Evolutionary conservation across 2,797 vertebrate genomes (phyloP), one percentile per base, ranked within the genome.

Genomic region (Chloroceryle amazona): DNA sequence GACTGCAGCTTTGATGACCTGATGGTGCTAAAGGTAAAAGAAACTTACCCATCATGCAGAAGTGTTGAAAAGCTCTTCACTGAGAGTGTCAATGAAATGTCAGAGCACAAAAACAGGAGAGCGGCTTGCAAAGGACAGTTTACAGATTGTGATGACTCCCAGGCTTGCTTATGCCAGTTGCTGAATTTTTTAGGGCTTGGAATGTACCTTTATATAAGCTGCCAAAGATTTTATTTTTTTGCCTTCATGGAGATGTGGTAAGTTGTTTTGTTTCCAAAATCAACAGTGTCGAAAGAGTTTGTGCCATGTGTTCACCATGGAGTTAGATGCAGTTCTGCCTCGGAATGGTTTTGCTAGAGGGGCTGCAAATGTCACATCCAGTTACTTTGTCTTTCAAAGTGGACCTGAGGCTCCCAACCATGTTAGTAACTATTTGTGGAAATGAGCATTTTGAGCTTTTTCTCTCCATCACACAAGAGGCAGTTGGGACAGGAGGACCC

Each of bases 1-100:
- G 99, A 99, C 98, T 99, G 99, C 97, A 99, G 99, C 97, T 99
- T 99, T 41, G 99, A 99, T 94, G 81, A 93, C 90, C 97, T 99
- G 80, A 99, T 99, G 99, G 97, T 98, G 29, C 89, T 99, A 82
- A 99, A 99, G 99, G 99, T 99, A 97, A 96, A 87, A 91, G 54
- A 70, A 91, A 31, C 39, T 63, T 44, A 25, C 9, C 31, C 10
- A 6, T 62, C 19, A 20, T 25, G 37, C 41, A 4, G 9, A 76
- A 18, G 17, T 26, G 21, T 49, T 84, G 61, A 65, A 46, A 12
- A 15, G 31, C 37, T 37, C 26, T 82, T 16, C 16, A 12, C 37
- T 49, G 54, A 10, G 49, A 51, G 20, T 9, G 7, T 9, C 44
- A 23, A 19, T 65, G 33, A 26, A 39, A 0, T 8, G 44, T 46